Evolutionary conservation across 1,140 invertebrate species (phyloP).

Genomic region (Aphaenogaster floridana): DNA sequence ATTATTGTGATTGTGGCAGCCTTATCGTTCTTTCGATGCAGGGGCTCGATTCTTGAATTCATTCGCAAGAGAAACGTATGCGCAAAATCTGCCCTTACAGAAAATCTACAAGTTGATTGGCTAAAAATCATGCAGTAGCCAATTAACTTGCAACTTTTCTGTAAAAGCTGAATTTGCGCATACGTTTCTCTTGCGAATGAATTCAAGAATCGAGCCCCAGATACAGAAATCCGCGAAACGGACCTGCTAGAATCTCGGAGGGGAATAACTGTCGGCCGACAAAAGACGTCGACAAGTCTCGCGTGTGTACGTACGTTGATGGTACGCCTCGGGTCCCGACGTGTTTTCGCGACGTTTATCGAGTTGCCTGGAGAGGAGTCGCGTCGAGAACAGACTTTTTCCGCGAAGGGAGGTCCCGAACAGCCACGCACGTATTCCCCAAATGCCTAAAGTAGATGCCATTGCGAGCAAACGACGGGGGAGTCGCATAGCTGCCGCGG

Average conservation of each 20-base stretch:
- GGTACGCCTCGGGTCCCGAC: conserved; percentile 25
- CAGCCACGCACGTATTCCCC: conserved; percentile 2
- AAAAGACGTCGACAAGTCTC: conserved; percentile 38
- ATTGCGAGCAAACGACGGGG: conserved; percentile 67
- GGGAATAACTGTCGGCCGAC: conserved; percentile 34
- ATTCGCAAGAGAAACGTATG: too few relatives aligned
- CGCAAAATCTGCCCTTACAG: too few relatives aligned
- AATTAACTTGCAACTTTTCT: too few relatives aligned
- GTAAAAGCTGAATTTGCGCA: too few relatives aligned
- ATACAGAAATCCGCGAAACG: neutral
- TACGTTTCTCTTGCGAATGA: too few relatives aligned
- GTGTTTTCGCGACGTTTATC: conserved; percentile 55
- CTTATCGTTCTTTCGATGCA: too few relatives aligned
- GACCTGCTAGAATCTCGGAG: neutral
- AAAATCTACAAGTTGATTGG: too few relatives aligned
- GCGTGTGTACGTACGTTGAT: neutral
- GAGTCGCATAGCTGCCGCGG: conserved; percentile 57
- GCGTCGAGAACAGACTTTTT: conserved; percentile 51
- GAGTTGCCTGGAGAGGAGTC: conserved; percentile 23
- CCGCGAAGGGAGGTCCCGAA: neutral
- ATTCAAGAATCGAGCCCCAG: too few relatives aligned
- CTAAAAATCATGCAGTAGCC: too few relatives aligned
- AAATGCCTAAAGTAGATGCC: conserved; percentile 77
- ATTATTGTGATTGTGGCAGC: too few relatives aligned
- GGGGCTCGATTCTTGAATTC: too few relatives aligned